These are phyloP conservation scores for Atopsyche davidsoni DNA, from an alignment of 1,140 invertebrate genomes.

Conservation along the genomic window DNA sequence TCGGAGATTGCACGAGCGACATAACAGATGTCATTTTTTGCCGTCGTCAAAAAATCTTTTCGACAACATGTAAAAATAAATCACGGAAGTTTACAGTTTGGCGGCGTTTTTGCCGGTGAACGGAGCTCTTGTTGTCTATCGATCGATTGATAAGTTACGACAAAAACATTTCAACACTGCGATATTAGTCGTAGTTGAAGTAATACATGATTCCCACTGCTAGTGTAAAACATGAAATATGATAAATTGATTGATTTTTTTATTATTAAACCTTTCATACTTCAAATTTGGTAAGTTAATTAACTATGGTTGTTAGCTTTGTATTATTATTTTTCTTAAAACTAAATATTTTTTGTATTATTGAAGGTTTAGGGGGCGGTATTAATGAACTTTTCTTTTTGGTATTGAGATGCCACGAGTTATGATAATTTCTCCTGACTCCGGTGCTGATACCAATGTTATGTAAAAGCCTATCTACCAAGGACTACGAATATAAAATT, in stretches of 20 bases:
- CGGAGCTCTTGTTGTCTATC: neutral
- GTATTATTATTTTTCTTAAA: too few species aligned
- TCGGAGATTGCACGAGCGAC: neutral
- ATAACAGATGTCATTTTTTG: slow-evolving; percentile 2
- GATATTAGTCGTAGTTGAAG: neutral
- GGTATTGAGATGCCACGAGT: too few species aligned
- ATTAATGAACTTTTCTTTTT: too few species aligned
- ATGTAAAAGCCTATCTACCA: too few species aligned
- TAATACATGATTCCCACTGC: neutral
- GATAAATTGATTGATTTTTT: neutral
- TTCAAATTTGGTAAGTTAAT: too few species aligned
- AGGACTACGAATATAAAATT: too few species aligned
- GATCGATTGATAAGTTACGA: slow-evolving; percentile 3
- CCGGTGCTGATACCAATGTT: too few species aligned
- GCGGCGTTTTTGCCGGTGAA: slow-evolving; percentile 2
- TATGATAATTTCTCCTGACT: too few species aligned
- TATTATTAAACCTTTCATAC: neutral
- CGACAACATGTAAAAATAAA: slow-evolving; percentile 10
- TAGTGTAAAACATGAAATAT: neutral
- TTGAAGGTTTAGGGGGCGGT: too few species aligned
- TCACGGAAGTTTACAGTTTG: slow-evolving; percentile 6
- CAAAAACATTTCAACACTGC: slow-evolving; percentile 2
- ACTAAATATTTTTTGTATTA: too few species aligned
- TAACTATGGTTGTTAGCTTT: too few species aligned
- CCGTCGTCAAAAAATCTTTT: neutral